Conservation (phyloP, 2,888 invertebrate species). For the Neoscelio sp. region DNA sequence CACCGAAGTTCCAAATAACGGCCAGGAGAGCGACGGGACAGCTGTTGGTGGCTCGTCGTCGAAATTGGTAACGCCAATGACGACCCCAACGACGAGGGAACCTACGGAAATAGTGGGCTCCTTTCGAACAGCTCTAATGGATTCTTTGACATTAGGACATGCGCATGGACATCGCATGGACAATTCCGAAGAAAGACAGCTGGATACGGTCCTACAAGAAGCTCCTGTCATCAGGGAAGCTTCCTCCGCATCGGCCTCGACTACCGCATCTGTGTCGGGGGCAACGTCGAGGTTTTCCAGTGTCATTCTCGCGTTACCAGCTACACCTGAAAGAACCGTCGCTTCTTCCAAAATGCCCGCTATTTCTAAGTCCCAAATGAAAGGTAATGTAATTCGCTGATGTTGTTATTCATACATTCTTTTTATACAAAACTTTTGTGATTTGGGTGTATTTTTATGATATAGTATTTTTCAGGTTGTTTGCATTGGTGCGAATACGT, state of each 20-base stretch:
- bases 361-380: slow-evolving; percentile 91
- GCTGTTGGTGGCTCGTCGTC: slow-evolving; percentile 73
- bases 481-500: too few species aligned
- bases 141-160: slow-evolving; percentile 52
- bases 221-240: slow-evolving; percentile 34
- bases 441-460: too few species aligned
- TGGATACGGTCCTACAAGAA: slow-evolving; percentile 34
- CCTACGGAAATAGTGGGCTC: slow-evolving; percentile 55
- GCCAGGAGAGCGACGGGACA: slow-evolving; percentile 73
- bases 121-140: slow-evolving; percentile 59
- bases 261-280: slow-evolving; percentile 63
- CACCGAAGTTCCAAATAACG: slow-evolving; percentile 76
- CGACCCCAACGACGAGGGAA: slow-evolving; percentile 58
- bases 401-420: not conserved
- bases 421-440: too few species aligned
- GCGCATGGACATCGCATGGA: slow-evolving; percentile 47
- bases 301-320: slow-evolving; percentile 76
- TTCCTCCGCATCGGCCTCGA: slow-evolving; percentile 58
- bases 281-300: slow-evolving; percentile 72
- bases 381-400: too few species aligned
- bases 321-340: slow-evolving; percentile 74
- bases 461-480: too few species aligned
- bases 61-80: slow-evolving; percentile 68
- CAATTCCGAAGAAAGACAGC: slow-evolving; percentile 34
- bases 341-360: slow-evolving; percentile 75